These are phyloP conservation scores for Eospalax fontanierii DNA, from an alignment of 2,797 vertebrate species.

Conservation along the genomic window DNA sequence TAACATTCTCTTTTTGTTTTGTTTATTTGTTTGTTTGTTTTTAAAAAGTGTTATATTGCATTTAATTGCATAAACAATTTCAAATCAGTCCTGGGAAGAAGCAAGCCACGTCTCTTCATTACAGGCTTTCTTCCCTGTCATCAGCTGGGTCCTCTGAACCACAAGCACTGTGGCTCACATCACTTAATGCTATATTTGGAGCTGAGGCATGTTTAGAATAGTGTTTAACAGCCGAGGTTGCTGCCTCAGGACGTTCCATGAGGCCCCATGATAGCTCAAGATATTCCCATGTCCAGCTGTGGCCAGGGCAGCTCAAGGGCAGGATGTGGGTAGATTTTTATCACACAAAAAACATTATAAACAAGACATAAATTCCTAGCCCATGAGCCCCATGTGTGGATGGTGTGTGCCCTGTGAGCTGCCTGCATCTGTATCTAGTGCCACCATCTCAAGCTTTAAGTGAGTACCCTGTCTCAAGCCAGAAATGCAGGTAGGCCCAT, in stretches of 20 bases:
- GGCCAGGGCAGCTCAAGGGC: accelerated
- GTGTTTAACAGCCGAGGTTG: too few species aligned
- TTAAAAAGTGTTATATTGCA: background rate
- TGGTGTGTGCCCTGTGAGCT: background rate
- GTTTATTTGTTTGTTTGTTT: too few species aligned
- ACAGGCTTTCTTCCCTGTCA: background rate
- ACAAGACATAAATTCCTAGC: background rate
- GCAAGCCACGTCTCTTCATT: background rate
- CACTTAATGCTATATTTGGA: accelerated
- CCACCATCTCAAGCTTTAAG: background rate
- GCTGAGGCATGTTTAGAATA: background rate
- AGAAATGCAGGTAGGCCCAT: accelerated
- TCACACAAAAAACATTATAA: background rate
- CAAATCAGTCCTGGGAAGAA: background rate
- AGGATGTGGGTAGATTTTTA: background rate
- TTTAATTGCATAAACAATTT: background rate
- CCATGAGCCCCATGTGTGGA: background rate
- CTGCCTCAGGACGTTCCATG: background rate
- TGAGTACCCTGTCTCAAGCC: too few species aligned
- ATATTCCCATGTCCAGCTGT: accelerated
- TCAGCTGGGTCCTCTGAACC: too few species aligned
- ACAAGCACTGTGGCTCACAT: accelerated
- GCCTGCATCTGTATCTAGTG: too few species aligned
- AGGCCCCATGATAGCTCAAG: background rate
- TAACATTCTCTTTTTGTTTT: background rate